Evolutionary conservation across 2,888 invertebrate species (phyloP).

Genomic region (Diarsia dahlii): DNA sequence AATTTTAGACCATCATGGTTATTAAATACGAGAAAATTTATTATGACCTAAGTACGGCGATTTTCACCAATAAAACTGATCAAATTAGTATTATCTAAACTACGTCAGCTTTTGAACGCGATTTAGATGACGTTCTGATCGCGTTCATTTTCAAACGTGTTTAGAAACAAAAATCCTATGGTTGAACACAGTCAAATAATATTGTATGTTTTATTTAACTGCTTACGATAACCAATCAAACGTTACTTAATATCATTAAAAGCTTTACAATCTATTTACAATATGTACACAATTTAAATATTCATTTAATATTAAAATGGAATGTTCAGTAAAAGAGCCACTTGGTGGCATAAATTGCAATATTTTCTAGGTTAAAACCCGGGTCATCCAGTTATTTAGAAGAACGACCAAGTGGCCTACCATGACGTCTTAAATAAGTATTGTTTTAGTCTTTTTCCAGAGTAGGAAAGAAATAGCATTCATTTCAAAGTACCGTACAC

Average conservation of each 20-base stretch:
- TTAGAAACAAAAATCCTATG: too few relatives aligned
- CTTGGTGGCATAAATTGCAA: conserved; percentile 25
- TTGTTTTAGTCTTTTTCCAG: too few relatives aligned
- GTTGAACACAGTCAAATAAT: background rate
- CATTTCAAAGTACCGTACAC: background rate
- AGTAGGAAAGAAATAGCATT: too few relatives aligned
- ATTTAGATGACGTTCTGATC: background rate
- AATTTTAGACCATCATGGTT: background rate
- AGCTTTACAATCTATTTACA: conserved; percentile 61
- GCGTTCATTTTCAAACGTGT: background rate
- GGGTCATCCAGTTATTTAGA: conserved; percentile 22
- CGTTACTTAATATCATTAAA: conserved; percentile 35
- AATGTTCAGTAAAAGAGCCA: conserved; percentile 54
- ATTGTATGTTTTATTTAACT: background rate
- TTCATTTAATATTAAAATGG: conserved; percentile 36
- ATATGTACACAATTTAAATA: conserved; percentile 52
- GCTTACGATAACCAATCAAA: conserved; percentile 54
- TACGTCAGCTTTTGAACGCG: background rate
- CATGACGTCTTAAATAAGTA: too few relatives aligned
- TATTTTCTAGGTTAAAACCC: conserved; percentile 25
- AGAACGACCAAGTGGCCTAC: conserved; percentile 12
- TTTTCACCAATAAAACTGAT: background rate
- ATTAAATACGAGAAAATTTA: conserved; percentile 6
- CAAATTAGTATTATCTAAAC: background rate
- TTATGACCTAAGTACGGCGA: background rate